Evolutionary conservation across 1,140 invertebrate species (phyloP), one percentile per base, ranked within the genome.

Genomic region (Drosophila teissieri): DNA sequence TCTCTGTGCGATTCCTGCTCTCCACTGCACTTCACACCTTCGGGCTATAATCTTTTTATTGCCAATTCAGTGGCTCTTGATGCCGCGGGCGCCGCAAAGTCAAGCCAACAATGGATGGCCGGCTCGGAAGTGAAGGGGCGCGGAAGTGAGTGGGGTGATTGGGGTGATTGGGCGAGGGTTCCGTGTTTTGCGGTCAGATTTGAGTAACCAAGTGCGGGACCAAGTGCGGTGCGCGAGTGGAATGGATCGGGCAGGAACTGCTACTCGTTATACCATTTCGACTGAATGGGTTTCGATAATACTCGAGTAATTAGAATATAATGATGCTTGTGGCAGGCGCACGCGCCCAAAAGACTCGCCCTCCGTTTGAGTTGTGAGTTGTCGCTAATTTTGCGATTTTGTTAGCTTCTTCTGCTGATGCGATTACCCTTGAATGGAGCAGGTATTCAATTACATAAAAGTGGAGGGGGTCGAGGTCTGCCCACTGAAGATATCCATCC

Each of bases 31-130:
- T 90, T 90, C 80, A 85, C 89, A 89, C 89, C 89, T 91, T 91
- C 83, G 72, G 84, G 89, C 89, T 78, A 86, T 89, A 91, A 91
- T 91, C 80, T 91, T 89, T 91, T 91, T 91, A 91, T 91, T 91
- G 81, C 83, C 83, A 85, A 80, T 91, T 91, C 72, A 91, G 78
- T 91, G 78, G 76, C 76, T 91, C 80, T 91, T 89, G 73, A 77
- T 73, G 73, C 78, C 63, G 76, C 72, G 76, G 76, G 83, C 83
- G 48, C 51, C 57, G 60, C 57, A 58, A 77, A 88, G 83, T 88
- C 83, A 83, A 60, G 67, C 64, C 67, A 82, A 75, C 79, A 83
- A 64, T 60, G 22, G 40, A 49, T 40, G 40, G 44, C 39, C 22
- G 19, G 24, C 49, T 48, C 37, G 31, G 3, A 19, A 63, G 27